Evolutionary conservation across 1,140 invertebrate species (phyloP).

Genomic region (Dufourea novaeangliae): DNA sequence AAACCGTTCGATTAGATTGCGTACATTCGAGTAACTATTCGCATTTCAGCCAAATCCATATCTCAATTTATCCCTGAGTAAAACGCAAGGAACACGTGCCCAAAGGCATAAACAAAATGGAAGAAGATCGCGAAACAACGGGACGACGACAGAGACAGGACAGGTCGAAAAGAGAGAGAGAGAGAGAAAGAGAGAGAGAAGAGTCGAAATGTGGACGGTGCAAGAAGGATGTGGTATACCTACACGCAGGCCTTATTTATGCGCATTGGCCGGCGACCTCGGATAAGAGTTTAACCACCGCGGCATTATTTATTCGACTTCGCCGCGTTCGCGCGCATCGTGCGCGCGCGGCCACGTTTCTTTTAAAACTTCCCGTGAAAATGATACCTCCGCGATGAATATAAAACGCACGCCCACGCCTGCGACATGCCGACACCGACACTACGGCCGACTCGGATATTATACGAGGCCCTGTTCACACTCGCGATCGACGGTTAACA

Average conservation of each 20-base stretch:
- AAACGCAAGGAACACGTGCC: background rate
- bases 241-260: constrained; percentile 68
- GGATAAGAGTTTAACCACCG: constrained; percentile 69
- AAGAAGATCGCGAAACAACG: constrained; percentile 26
- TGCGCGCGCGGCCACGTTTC: constrained; percentile 36
- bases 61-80: background rate
- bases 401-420: constrained; percentile 68
- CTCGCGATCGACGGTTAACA: constrained; percentile 47
- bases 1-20: too few relatives aligned
- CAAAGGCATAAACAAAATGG: background rate
- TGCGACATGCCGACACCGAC: constrained; percentile 63
- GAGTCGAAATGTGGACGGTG: constrained; percentile 26
- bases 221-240: constrained; percentile 34
- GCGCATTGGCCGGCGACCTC: constrained; percentile 66
- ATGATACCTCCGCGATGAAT: constrained; percentile 69
- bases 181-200: too few relatives aligned
- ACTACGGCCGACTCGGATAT: constrained; percentile 56
- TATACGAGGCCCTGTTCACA: constrained; percentile 62
- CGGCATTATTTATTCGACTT: constrained; percentile 66
- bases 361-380: constrained; percentile 66
- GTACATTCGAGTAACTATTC: too few relatives aligned
- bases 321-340: constrained; percentile 9
- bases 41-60: background rate
- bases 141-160: constrained; percentile 7
- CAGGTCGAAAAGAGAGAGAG: background rate